Evolutionary conservation across 2,113 vertebrate species (phyloP).

Genomic region (Oncorhynchus masou): DNA sequence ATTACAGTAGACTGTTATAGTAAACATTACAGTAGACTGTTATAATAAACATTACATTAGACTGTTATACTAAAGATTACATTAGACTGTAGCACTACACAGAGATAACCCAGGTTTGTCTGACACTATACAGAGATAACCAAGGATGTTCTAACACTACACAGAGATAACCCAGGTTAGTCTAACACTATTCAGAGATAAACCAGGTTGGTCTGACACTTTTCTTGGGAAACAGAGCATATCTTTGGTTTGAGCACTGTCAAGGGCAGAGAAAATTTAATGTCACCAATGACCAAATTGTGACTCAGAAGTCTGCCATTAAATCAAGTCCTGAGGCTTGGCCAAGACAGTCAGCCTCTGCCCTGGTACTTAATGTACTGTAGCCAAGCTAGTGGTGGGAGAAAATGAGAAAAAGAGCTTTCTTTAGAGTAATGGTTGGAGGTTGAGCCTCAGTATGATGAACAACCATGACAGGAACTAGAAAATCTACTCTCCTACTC

Average conservation of each 20-base stretch:
- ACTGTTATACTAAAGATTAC: too few species aligned
- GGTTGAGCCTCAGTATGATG: slow-evolving; percentile 24
- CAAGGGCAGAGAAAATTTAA: slow-evolving; percentile 28
- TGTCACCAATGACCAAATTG: slow-evolving; percentile 52
- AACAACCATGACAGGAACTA: slow-evolving; percentile 42
- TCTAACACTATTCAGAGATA: too few species aligned
- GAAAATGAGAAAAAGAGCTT: slow-evolving; percentile 26
- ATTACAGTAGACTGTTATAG: too few species aligned
- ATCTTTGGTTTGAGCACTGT: slow-evolving; percentile 21
- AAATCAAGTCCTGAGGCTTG: slow-evolving; percentile 53
- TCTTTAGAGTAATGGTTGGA: background rate
- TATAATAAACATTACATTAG: too few species aligned
- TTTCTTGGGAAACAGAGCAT: background rate
- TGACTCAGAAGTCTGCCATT: slow-evolving; percentile 58
- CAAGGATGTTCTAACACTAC: too few species aligned
- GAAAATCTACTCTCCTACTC: slow-evolving; percentile 15
- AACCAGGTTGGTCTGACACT: background rate
- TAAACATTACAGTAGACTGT: too few species aligned
- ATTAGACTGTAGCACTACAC: too few species aligned
- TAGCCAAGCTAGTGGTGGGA: background rate
- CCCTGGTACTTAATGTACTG: slow-evolving; percentile 7
- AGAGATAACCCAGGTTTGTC: too few species aligned
- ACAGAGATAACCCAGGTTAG: too few species aligned
- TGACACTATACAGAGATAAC: too few species aligned
- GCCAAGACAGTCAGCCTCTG: slow-evolving; percentile 37